Percentiles rank a stretch among this genome's conserved stretches.
phyloP scores from a whole-genome alignment of 2,888 invertebrate species.

The Apamea epomidion region DNA sequence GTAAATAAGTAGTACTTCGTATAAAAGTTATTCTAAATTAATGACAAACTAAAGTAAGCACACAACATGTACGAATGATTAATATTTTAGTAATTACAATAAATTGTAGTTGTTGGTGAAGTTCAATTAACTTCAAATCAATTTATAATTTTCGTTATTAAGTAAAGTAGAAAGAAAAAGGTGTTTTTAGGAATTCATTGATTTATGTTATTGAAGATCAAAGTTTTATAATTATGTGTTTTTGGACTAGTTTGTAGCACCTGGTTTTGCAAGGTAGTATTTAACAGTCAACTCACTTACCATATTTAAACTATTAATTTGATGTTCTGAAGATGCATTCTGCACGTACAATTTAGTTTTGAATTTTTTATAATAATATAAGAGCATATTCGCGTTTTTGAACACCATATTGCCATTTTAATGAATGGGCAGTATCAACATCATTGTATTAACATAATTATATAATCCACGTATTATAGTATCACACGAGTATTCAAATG shows the following conservation, averaged over 20 bases:
- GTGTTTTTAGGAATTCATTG: conserved; percentile 4
- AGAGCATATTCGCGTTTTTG: background rate
- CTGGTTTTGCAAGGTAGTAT: background rate
- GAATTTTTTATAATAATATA: background rate
- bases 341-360: background rate
- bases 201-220: conserved; percentile 11
- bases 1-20: background rate
- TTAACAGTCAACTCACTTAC: background rate
- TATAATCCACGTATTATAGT: background rate
- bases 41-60: background rate
- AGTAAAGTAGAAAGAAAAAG: conserved; percentile 11
- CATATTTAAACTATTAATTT: background rate
- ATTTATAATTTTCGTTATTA: conserved; percentile 9
- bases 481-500: background rate
- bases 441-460: background rate
- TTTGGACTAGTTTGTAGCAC: background rate
- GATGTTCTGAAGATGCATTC: background rate
- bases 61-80: background rate
- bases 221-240: conserved; percentile 2
- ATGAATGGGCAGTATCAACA: background rate
- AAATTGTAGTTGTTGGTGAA: conserved; percentile 47
- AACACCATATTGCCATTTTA: background rate
- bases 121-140: conserved; percentile 46
- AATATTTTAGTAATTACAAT: conserved; percentile 14
- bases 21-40: background rate